A percentile compares a stretch with the other conserved stretches of the same genome.
Conservation (phyloP, 1,140 invertebrate genomes). For the Coelopa frigida region DNA sequence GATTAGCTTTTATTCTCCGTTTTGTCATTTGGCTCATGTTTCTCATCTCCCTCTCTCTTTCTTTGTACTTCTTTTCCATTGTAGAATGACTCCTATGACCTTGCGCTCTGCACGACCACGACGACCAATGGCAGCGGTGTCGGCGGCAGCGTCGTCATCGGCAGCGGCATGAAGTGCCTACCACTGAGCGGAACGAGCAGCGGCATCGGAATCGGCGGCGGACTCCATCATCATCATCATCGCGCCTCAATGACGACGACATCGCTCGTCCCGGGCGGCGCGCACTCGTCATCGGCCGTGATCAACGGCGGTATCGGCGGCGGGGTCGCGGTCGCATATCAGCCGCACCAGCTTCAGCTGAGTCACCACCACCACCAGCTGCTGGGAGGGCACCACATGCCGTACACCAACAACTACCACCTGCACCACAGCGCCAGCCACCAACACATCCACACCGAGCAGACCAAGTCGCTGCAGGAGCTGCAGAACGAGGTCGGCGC, state of each 20-base stretch:
- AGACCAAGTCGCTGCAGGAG: conserved; percentile 53
- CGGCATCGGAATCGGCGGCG: not conserved
- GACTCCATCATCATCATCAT: conserved; percentile 19
- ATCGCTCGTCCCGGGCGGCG: not conserved
- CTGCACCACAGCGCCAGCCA: conserved; percentile 23
- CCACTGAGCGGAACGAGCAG: conserved; percentile 17
- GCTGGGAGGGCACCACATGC: conserved; percentile 24
- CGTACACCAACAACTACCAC: conserved; percentile 36
- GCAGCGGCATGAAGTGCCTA: conserved; percentile 34
- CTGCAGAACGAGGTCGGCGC: conserved; percentile 86
- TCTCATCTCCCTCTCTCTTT: not conserved
- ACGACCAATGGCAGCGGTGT: conserved; percentile 28
- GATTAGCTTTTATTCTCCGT: not conserved
- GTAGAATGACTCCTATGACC: conserved; percentile 37
- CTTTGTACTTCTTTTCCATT: conserved; percentile 8
- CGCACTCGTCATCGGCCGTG: conserved; percentile 20
- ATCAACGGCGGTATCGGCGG: conserved; percentile 23
- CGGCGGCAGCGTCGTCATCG: conserved; percentile 21
- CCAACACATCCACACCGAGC: conserved; percentile 42
- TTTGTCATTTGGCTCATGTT: conserved; percentile 2
- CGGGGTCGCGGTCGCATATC: conserved; percentile 19
- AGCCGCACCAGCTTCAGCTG: conserved; percentile 11
- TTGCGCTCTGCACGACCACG: conserved; percentile 30
- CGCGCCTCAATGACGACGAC: conserved; percentile 25
- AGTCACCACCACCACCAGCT: conserved; percentile 1